Percentiles rank a stretch among this genome's conserved stretches.
These are phyloP conservation scores for Amblyraja radiata DNA, from an alignment of 2,797 vertebrate genomes.

Conservation along the genomic window DNA sequence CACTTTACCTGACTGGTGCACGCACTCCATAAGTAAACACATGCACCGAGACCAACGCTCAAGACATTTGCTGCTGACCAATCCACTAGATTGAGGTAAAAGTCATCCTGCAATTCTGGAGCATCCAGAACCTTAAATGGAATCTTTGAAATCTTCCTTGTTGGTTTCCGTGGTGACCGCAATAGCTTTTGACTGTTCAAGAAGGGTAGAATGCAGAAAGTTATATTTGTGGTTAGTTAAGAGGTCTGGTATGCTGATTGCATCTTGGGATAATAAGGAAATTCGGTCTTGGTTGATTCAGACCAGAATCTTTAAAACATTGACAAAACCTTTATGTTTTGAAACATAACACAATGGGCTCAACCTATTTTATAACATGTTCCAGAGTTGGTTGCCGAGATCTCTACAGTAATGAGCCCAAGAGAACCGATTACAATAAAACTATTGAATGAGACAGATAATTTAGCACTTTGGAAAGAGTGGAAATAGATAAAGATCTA, in stretches of 20 bases:
- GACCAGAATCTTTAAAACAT: not conserved
- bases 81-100: slow-evolving; percentile 77
- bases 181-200: slow-evolving; percentile 66
- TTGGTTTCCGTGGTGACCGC: slow-evolving; percentile 69
- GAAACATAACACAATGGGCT: not conserved
- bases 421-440: not conserved
- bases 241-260: not conserved
- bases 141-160: slow-evolving; percentile 76
- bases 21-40: slow-evolving; percentile 76
- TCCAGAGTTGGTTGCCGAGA: not conserved
- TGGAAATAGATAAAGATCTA: not conserved
- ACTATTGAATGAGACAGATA: not conserved
- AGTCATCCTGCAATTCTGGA: slow-evolving; percentile 74
- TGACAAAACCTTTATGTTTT: not conserved
- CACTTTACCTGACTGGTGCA: slow-evolving; percentile 68
- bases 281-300: not conserved
- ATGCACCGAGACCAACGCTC: slow-evolving; percentile 70
- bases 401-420: not conserved
- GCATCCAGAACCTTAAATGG: slow-evolving; percentile 75
- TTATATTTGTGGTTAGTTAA: not conserved
- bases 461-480: not conserved
- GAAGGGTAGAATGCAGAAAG: not conserved
- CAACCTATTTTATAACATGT: not conserved
- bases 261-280: not conserved
- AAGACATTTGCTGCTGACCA: slow-evolving; percentile 74